Evolutionary conservation across 2,888 invertebrate genomes (phyloP).

Genomic region (Tryphoninae sp.): DNA sequence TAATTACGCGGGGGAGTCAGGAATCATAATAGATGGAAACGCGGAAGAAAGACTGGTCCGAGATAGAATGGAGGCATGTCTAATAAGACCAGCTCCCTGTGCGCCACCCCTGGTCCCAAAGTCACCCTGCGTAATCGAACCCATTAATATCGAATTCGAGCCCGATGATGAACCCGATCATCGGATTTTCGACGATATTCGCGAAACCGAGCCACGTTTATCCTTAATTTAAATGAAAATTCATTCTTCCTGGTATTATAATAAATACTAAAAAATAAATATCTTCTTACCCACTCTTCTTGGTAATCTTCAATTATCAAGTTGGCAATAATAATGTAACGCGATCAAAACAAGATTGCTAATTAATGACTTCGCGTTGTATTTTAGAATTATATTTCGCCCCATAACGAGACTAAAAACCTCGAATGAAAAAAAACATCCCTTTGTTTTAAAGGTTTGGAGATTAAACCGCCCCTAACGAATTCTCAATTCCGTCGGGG

Average conservation of each 20-base stretch:
- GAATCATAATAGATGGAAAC: conserved; percentile 69
- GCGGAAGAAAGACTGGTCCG: conserved; percentile 65
- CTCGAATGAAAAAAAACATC: neutral
- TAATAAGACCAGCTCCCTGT: conserved; percentile 69
- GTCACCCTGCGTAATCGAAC: conserved; percentile 61
- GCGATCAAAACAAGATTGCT: too few species aligned
- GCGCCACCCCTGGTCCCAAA: conserved; percentile 66
- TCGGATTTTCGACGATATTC: conserved; percentile 67
- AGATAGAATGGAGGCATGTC: conserved; percentile 71
- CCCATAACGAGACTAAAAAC: too few species aligned
- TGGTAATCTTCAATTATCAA: too few species aligned
- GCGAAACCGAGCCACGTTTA: conserved; percentile 65
- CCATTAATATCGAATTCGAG: conserved; percentile 72
- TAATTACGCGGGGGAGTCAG: conserved; percentile 71
- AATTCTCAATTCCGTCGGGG: neutral
- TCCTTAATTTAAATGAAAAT: conserved; percentile 63
- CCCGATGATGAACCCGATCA: conserved; percentile 72
- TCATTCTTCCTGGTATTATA: too few species aligned
- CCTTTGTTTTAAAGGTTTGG: conserved; percentile 2
- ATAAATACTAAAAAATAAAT: too few species aligned
- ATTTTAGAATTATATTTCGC: too few species aligned
- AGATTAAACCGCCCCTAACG: neutral
- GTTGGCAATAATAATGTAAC: too few species aligned
- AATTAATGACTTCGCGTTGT: too few species aligned
- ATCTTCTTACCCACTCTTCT: too few species aligned